phyloP scores from a whole-genome alignment of 2,113 vertebrate species.

The Chaetorhynchus papuensis region DNA sequence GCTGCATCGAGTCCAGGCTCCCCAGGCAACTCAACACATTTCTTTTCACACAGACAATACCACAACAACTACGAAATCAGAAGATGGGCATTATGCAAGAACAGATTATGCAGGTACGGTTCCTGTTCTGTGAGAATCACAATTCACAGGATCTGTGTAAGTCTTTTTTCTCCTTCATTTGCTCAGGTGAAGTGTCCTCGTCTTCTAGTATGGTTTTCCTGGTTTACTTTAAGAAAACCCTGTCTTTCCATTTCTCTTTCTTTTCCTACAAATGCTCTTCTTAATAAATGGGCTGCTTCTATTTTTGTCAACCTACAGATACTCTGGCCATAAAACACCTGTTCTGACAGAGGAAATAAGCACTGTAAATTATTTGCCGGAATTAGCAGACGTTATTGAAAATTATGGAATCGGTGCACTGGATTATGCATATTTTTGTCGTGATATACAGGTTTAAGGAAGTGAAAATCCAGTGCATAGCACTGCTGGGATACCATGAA shows the following conservation, averaged over 20 bases:
- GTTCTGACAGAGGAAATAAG: constrained; percentile 39
- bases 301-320: not conserved
- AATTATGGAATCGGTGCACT: constrained; percentile 45
- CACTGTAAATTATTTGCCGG: constrained; percentile 47
- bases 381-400: constrained; percentile 26
- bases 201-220: not conserved
- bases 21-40: not conserved
- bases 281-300: not conserved
- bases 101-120: constrained; percentile 88
- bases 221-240: not conserved
- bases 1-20: not conserved
- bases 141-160: not conserved
- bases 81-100: constrained; percentile 90
- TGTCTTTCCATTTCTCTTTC: not conserved
- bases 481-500: not conserved
- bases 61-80: constrained; percentile 85
- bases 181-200: not conserved
- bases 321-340: not conserved
- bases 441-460: not conserved
- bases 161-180: not conserved
- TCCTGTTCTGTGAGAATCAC: not conserved
- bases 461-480: not conserved
- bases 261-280: not conserved
- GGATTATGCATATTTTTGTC: not conserved
- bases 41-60: constrained; percentile 82